Evolutionary conservation across 2,888 invertebrate species (phyloP).

Genomic region (Amaurobius ferox): DNA sequence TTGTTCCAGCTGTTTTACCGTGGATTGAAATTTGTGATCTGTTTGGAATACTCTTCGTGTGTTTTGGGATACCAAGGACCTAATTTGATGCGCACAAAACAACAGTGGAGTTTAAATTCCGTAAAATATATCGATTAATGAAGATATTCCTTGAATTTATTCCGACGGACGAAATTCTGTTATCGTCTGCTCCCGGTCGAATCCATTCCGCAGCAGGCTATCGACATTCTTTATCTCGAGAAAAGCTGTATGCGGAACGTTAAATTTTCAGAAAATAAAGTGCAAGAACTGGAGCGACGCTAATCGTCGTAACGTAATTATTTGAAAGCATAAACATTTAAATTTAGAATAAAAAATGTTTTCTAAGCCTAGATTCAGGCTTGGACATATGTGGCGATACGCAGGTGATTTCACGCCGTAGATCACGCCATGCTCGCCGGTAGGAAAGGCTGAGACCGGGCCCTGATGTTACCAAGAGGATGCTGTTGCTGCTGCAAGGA

Average conservation of each 20-base stretch:
- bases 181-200: slow-evolving; percentile 4
- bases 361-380: slow-evolving; percentile 12
- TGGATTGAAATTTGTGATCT: background rate
- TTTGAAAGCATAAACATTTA: no score
- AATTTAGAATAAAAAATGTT: background rate
- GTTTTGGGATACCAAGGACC: background rate
- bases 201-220: background rate
- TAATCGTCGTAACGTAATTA: no score
- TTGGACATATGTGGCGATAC: background rate
- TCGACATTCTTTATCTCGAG: no score
- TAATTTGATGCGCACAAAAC: background rate
- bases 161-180: background rate
- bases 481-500: slow-evolving; percentile 67
- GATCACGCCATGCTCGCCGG: background rate
- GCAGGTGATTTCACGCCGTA: background rate
- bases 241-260: no score
- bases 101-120: background rate
- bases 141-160: background rate
- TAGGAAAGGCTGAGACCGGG: background rate
- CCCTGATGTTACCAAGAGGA: slow-evolving; percentile 53
- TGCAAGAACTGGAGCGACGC: no score
- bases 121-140: background rate
- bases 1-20: slow-evolving; percentile 32
- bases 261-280: no score
- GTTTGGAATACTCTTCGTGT: background rate